Base-by-base conservation (phyloP, 1,140 invertebrate species). In the Harlomillsia oculata region DNA sequence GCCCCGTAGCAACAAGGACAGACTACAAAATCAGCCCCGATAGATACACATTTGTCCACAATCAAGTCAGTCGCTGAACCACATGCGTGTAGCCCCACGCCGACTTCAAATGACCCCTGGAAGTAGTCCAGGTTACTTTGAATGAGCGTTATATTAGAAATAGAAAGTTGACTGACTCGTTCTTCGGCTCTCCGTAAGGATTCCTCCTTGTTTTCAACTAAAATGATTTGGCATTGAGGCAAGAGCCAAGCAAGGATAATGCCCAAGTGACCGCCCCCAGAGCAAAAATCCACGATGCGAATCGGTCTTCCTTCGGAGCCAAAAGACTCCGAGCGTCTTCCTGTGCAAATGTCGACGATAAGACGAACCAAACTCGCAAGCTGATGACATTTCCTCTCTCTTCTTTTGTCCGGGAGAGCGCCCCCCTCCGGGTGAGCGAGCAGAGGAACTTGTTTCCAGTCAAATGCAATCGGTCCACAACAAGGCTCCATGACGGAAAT, bases 1-100 rank as follows among this genome's bases (percentile, higher is more conserved):
- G 82, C 82, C 4, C 93, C 93, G 72, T 97, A 97, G 70, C 92
- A 97, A 70, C 94, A 97, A 1, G 92, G 92, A 71, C 89, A 94
- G 51, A 88, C 78, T 3, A 94, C 83, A 77, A 97, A 94, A 53
- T 82, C 76, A 1, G 91, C 90, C 45, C 78, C 76, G 14, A 78
- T 78, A 21, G 77, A 69, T 2, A 87, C 76, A 69, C 91, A 96
- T 37, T 55, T 51, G 58, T 89, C 78, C 43, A 97, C 74, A 1
- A 96, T 90, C 53, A 96, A 78, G 73, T 97, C 93, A 13, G 89
- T 95, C 3, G 91, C 90, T 11, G 90, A 83, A 14, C 93, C 93
- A 74, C 93, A 97, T 2, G 91, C 92, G 75, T 97, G 93, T 39
- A 97, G 72, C 13, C 85, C 87, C 18, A 87, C 76, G 2, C 92